Percentiles rank a stretch among this genome's conserved stretches.
Evolutionary conservation across 2,113 vertebrate genomes (phyloP).

Genomic region (Spizaetus ornatus): DNA sequence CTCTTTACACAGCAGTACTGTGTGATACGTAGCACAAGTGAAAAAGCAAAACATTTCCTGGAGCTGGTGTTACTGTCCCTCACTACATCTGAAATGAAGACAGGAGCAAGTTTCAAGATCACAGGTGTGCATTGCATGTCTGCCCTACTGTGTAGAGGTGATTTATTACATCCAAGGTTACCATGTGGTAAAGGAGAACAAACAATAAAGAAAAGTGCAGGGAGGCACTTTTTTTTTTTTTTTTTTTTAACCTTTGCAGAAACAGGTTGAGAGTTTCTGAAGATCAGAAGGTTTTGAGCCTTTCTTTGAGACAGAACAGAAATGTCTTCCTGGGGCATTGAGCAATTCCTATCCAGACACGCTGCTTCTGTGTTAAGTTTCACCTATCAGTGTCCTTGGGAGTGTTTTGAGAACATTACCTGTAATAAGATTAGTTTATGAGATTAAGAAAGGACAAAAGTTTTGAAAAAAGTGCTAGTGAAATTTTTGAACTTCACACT

Average conservation of each 20-base stretch:
- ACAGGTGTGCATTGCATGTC: not conserved
- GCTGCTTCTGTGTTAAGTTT: not conserved
- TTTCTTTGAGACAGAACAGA: not conserved
- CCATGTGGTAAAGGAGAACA: not conserved
- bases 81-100: not conserved
- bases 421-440: not conserved
- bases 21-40: not conserved
- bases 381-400: not conserved
- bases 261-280: not conserved
- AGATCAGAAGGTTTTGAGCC: not conserved
- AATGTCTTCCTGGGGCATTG: not conserved
- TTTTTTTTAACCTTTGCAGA: not conserved
- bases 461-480: not conserved
- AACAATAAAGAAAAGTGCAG: not conserved
- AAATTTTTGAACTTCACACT: not conserved
- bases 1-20: not conserved
- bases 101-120: not conserved
- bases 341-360: not conserved
- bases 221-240: not conserved
- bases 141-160: not conserved
- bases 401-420: not conserved
- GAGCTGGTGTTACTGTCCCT: not conserved
- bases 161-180: not conserved
- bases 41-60: not conserved
- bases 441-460: not conserved